Base-by-base conservation (phyloP, 1,140 invertebrate species). In the Meloidogyne floridensis region DNA sequence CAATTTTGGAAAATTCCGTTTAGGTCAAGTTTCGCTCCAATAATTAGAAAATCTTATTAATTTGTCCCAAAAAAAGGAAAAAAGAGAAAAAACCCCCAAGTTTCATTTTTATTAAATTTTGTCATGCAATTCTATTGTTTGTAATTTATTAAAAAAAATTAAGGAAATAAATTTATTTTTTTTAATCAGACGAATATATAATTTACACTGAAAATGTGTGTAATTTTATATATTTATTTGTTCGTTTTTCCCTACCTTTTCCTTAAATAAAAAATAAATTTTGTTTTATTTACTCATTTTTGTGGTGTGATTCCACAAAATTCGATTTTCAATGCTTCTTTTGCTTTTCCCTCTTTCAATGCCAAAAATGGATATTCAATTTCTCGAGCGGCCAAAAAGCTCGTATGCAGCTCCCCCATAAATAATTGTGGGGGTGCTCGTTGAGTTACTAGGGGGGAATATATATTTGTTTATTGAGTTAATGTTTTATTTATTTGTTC, bases 401-500 rank as follows among this genome's bases (percentile, higher is more conserved):
- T 32, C 32, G 32, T 32, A 32, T 32, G 32, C 32, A 32, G 32
- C 32, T 1, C 32, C 32, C 32, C n/a, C n/a, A 65, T 65, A 65
- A 65, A 65, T 65, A 65, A 65, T 65, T 65, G 59, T 65, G 15
- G 59, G 59, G 59, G 15, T n/a, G 15, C 13, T n/a, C 59, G 59
- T 15, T 59, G 56, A 47, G 56, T n/a, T 65, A 65, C 32, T 32
- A 32, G 32, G 32, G 32, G 32, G 32, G 32, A 32, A 32, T 32
- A 32, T 32, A 32, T 32, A 32, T 32, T 32, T 32, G 32, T n/a
- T n/a, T 59, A 59, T 65, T 65, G n/a, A 65, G 59, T 65, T 65
- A 65, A 65, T 65, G 59, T 65, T 65, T 65, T 65, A 65, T 65
- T 65, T 65, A 65, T 65, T 65, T 65, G n/a, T n/a, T 65, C 15